phyloP scores from a whole-genome alignment of 2,113 vertebrate genomes.

The Caretta caretta region DNA sequence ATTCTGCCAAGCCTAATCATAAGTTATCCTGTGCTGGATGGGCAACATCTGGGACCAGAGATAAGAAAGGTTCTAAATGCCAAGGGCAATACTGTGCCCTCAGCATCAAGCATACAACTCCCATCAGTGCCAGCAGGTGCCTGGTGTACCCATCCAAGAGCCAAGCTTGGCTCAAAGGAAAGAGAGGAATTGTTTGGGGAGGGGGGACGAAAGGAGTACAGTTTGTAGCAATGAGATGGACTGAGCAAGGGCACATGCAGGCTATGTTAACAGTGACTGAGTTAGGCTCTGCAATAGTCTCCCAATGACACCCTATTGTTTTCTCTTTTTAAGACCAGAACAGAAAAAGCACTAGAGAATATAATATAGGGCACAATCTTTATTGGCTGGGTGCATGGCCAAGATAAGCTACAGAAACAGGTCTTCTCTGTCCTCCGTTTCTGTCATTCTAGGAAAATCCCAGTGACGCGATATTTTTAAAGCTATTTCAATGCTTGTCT shows the following conservation, averaged over 20 bases:
- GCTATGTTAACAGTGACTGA: not conserved
- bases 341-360: not conserved
- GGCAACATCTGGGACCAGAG: not conserved
- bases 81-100: not conserved
- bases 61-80: not conserved
- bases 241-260: not conserved
- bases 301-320: not conserved
- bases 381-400: not conserved
- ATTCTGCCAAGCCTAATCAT: no score
- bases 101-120: not conserved
- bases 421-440: fast-evolving
- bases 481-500: fast-evolving
- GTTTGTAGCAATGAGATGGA: not conserved
- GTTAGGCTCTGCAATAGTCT: not conserved
- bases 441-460: not conserved
- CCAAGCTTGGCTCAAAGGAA: not conserved
- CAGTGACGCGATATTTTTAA: not conserved
- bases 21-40: no score
- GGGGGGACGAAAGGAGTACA: not conserved
- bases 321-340: not conserved
- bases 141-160: not conserved
- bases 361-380: not conserved
- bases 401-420: not conserved
- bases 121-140: not conserved
- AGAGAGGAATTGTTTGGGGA: not conserved